Evolutionary conservation across 2,113 vertebrate species (phyloP).

Genomic region (Antigone vipio): DNA sequence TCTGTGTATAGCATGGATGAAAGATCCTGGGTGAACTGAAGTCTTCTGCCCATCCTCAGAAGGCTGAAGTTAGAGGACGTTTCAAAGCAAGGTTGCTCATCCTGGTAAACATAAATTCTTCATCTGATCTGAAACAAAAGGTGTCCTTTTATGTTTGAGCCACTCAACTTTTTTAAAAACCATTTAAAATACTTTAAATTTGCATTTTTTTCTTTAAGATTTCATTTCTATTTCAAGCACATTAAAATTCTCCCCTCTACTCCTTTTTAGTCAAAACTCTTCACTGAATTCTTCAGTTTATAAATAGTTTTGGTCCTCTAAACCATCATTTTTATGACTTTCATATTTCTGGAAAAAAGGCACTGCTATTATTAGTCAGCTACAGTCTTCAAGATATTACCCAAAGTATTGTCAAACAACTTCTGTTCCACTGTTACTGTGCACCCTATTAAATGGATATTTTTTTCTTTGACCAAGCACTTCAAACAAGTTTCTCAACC

Average conservation of each 20-base stretch:
- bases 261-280: constrained; percentile 61
- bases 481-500: constrained; percentile 6
- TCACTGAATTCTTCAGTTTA: constrained; percentile 62
- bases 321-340: constrained; percentile 57
- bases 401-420: constrained; percentile 36
- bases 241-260: constrained; percentile 59
- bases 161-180: neutral
- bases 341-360: constrained; percentile 36
- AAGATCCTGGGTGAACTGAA: neutral
- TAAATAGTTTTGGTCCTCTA: constrained; percentile 64
- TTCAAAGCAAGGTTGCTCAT: neutral
- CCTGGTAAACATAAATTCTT: neutral
- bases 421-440: neutral
- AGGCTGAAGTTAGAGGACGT: neutral
- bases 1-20: neutral
- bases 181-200: constrained; percentile 44
- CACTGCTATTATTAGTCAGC: constrained; percentile 22
- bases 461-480: neutral
- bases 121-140: neutral
- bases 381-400: constrained; percentile 4
- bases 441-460: neutral
- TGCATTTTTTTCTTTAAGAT: constrained; percentile 27
- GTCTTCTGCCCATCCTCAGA: neutral
- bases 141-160: constrained; percentile 9
- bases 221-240: constrained; percentile 58